Conservation (phyloP, 2,797 vertebrate genomes). For the Hyperoplus immaculatus region DNA sequence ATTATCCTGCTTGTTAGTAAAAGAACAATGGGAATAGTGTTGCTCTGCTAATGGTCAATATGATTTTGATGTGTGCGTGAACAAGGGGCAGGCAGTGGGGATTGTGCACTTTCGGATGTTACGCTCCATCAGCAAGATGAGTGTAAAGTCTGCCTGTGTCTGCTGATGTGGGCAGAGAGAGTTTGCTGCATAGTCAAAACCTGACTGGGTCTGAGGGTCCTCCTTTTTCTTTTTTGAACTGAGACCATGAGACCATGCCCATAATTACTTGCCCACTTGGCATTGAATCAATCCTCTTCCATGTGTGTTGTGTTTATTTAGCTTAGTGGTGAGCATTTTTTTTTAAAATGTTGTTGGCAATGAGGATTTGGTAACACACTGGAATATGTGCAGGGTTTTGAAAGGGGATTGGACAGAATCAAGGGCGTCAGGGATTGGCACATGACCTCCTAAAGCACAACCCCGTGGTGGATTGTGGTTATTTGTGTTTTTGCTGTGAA, state of each 20-base stretch:
- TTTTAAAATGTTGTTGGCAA: conserved; percentile 36
- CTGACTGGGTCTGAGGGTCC: conserved; percentile 64
- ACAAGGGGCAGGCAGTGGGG: conserved; percentile 42
- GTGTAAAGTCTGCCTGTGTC: conserved; percentile 76
- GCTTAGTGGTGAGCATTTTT: conserved; percentile 67
- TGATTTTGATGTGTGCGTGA: conserved; percentile 45
- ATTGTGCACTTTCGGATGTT: conserved; percentile 70
- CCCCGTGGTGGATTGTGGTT: conserved; percentile 29
- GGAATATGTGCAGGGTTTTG: conserved; percentile 68
- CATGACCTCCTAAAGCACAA: conserved; percentile 60
- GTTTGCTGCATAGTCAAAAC: conserved; percentile 80
- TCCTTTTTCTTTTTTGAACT: conserved; percentile 40
- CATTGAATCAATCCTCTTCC: conserved; percentile 75
- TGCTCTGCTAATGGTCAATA: conserved; percentile 38
- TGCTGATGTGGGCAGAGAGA: conserved; percentile 76
- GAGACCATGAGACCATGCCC: conserved; percentile 73
- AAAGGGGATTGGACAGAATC: conserved; percentile 72
- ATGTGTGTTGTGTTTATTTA: conserved; percentile 79
- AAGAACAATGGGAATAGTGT: conserved; percentile 26
- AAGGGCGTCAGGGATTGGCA: conserved; percentile 70
- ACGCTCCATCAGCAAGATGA: conserved; percentile 76
- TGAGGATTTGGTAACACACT: conserved; percentile 70
- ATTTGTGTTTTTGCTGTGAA: conserved; percentile 38
- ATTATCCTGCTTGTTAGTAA: conserved; percentile 9
- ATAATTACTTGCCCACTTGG: conserved; percentile 78